Evolutionary conservation across 92 coral and sea anemone species (phyloP).

Genomic region (Epizoanthus fatuus): DNA sequence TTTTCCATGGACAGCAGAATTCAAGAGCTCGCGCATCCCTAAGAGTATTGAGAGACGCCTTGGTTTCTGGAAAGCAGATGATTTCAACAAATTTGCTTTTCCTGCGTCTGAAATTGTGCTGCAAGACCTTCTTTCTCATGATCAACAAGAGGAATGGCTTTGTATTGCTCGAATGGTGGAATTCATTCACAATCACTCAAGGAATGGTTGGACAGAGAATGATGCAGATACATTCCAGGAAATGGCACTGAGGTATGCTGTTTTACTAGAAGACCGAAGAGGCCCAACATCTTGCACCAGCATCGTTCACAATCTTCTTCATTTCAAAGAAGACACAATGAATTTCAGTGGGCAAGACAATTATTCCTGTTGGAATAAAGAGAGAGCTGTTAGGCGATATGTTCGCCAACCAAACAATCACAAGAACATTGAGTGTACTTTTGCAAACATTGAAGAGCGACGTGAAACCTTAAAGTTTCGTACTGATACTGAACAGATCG

Average conservation of each 20-base stretch:
- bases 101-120: constrained; percentile 61
- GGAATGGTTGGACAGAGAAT: constrained; percentile 58
- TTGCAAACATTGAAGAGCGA: constrained; percentile 54
- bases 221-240: constrained; percentile 58
- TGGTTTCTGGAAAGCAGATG: constrained; percentile 68
- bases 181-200: constrained; percentile 49
- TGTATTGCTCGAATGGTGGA: constrained; percentile 58
- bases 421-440: constrained; percentile 56
- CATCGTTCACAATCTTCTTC: constrained; percentile 55
- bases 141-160: constrained; percentile 37
- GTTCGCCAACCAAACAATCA: constrained; percentile 49
- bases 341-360: constrained; percentile 61
- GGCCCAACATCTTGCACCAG: constrained; percentile 55
- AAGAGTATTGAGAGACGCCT: constrained; percentile 38
- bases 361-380: constrained; percentile 64
- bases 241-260: constrained; percentile 63
- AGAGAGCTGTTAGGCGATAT: constrained; percentile 62
- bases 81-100: constrained; percentile 50
- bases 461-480: constrained; percentile 52
- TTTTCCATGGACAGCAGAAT: constrained; percentile 67
- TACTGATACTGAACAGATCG: constrained; percentile 38
- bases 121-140: constrained; percentile 27
- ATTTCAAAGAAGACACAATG: constrained; percentile 52
- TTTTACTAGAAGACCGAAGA: constrained; percentile 53
- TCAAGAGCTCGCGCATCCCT: constrained; percentile 47